phyloP scores from a whole-genome alignment of 1,140 invertebrate species.

The Copidosoma floridanum region DNA sequence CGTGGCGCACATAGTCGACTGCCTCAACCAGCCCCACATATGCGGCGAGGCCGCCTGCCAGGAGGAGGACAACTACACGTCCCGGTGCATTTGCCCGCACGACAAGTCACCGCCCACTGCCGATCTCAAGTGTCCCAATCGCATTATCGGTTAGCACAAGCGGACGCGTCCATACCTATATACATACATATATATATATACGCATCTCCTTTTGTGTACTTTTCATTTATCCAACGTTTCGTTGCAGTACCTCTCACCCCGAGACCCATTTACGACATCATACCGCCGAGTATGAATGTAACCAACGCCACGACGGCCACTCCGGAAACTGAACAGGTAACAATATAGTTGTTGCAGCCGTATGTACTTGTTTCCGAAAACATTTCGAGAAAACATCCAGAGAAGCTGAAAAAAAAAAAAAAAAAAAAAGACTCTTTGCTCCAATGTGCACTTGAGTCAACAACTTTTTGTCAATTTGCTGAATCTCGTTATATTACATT shows the following conservation, averaged over 20 bases:
- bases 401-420: too few relatives aligned
- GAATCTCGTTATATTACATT: not conserved
- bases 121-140: conserved; percentile 64
- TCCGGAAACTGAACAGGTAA: conserved; percentile 49
- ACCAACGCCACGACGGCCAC: conserved; percentile 46
- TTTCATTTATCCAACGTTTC: conserved; percentile 2
- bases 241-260: conserved; percentile 59
- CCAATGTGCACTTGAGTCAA: too few relatives aligned
- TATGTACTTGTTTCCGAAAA: too few relatives aligned
- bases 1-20: conserved; percentile 37
- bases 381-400: too few relatives aligned
- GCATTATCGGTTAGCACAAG: conserved; percentile 55
- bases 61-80: conserved; percentile 46
- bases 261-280: conserved; percentile 63
- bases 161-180: too few relatives aligned
- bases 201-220: too few relatives aligned
- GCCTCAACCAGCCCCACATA: conserved; percentile 49
- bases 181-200: too few relatives aligned
- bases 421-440: too few relatives aligned
- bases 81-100: conserved; percentile 67
- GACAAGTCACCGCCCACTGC: conserved; percentile 61
- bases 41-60: conserved; percentile 67
- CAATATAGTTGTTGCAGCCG: too few relatives aligned
- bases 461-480: conserved; percentile 1
- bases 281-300: conserved; percentile 56